Percentiles rank a stretch among this genome's conserved stretches.
These are phyloP conservation scores for Nebria brevicollis DNA, from an alignment of 2,888 invertebrate species.

Conservation along the genomic window DNA sequence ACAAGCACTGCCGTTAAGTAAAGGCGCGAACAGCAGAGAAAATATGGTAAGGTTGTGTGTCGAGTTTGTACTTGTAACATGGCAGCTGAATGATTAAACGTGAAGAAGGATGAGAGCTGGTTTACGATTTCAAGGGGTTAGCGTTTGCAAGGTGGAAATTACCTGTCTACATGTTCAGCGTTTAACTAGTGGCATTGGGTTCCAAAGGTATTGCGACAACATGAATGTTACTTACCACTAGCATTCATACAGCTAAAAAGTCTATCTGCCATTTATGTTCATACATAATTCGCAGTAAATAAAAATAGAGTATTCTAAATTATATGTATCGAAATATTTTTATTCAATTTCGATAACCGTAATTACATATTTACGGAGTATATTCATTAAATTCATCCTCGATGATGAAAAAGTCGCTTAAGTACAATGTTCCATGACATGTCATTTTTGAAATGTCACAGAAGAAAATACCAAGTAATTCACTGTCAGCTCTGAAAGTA, in stretches of 20 bases:
- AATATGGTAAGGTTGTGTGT: neutral
- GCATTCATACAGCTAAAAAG: neutral
- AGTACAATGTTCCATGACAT: constrained; percentile 16
- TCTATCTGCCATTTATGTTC: too few relatives aligned
- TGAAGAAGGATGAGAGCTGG: neutral
- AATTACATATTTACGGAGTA: too few relatives aligned
- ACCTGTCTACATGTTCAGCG: neutral
- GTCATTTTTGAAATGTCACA: constrained; percentile 34
- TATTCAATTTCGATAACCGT: too few relatives aligned
- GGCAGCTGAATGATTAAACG: neutral
- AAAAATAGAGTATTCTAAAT: neutral
- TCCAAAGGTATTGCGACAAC: neutral
- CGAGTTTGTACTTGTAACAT: neutral
- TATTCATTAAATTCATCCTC: neutral
- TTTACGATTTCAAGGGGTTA: neutral
- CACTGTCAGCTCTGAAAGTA: constrained; percentile 29
- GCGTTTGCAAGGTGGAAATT: neutral
- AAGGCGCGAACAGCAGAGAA: neutral
- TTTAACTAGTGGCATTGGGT: neutral
- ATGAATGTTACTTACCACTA: neutral
- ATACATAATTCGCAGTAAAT: neutral
- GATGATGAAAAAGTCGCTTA: neutral
- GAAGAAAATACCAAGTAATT: constrained; percentile 36
- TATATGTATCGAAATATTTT: too few relatives aligned
- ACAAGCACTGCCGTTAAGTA: neutral